phyloP scores from a whole-genome alignment of 2,888 invertebrate genomes.

The Syritta pipiens region DNA sequence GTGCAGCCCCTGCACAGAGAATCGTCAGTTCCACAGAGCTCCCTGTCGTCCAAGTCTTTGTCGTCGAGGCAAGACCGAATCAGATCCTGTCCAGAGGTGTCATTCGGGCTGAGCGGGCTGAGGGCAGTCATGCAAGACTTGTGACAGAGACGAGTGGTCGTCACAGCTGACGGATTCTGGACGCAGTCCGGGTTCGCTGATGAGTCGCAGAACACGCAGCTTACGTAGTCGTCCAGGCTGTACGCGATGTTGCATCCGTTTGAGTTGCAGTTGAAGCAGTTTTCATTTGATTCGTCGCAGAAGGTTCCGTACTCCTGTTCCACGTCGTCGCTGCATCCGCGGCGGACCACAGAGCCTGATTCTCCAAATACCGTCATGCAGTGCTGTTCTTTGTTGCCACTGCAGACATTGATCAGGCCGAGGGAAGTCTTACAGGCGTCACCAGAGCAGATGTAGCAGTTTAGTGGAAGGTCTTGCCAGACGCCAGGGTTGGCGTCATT shows the following conservation, averaged over 20 bases:
- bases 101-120: conserved; percentile 42
- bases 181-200: conserved; percentile 70
- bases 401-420: conserved; percentile 2
- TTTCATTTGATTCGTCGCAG: conserved; percentile 71
- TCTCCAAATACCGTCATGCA: conserved; percentile 75
- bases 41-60: conserved; percentile 73
- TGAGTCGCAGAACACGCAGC: conserved; percentile 74
- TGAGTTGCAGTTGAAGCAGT: conserved; percentile 75
- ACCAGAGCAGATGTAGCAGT: conserved; percentile 72
- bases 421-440: conserved; percentile 60
- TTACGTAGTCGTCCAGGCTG: conserved; percentile 69
- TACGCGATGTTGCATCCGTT: conserved; percentile 74
- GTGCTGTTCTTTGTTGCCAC: conserved; percentile 70
- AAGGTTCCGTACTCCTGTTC: conserved; percentile 70
- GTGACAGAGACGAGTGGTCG: conserved; percentile 72
- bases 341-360: conserved; percentile 68
- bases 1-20: conserved; percentile 71
- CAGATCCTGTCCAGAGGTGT: conserved; percentile 51
- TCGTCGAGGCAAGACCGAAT: conserved; percentile 75
- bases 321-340: conserved; percentile 74
- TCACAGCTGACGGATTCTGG: conserved; percentile 62
- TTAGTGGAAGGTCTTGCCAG: conserved; percentile 75
- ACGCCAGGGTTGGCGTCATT: conserved; percentile 73
- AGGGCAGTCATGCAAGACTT: conserved; percentile 74
- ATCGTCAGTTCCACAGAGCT: conserved; percentile 66